These are phyloP conservation scores for Papilio polytes DNA, from an alignment of 1,140 invertebrate genomes.

Conservation along the genomic window DNA sequence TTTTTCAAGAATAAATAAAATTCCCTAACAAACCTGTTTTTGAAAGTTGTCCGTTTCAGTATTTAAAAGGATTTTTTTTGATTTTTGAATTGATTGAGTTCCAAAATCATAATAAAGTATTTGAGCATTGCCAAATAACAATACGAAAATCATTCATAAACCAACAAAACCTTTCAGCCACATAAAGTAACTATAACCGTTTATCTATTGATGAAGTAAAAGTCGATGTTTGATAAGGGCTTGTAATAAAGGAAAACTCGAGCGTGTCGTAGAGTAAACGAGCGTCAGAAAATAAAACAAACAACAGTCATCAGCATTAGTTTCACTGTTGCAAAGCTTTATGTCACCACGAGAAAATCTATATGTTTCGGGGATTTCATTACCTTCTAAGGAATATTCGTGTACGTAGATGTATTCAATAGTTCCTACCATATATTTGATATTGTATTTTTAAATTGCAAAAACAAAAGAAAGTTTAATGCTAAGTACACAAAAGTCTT, in stretches of 20 bases:
- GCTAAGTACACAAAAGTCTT: too few species aligned
- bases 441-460: too few species aligned
- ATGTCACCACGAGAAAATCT: slow-evolving; percentile 31
- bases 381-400: neutral
- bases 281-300: slow-evolving; percentile 72
- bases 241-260: slow-evolving; percentile 64
- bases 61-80: too few species aligned
- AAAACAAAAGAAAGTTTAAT: too few species aligned
- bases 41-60: too few species aligned
- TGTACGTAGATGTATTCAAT: neutral
- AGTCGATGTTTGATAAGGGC: slow-evolving; percentile 69
- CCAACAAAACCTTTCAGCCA: neutral
- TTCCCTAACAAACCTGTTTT: too few species aligned
- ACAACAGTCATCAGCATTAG: slow-evolving; percentile 78
- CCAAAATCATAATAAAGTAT: too few species aligned
- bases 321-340: slow-evolving; percentile 50
- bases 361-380: neutral
- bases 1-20: too few species aligned
- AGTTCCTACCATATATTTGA: too few species aligned
- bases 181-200: slow-evolving; percentile 44
- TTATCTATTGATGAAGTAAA: slow-evolving; percentile 64
- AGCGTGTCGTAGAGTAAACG: slow-evolving; percentile 60
- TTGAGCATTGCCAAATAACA: too few species aligned
- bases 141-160: neutral
- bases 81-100: too few species aligned